Percentiles rank a stretch among this genome's conserved stretches.
These are phyloP conservation scores for Blastobasis lacticolella DNA, from an alignment of 2,888 invertebrate genomes.

Conservation along the genomic window DNA sequence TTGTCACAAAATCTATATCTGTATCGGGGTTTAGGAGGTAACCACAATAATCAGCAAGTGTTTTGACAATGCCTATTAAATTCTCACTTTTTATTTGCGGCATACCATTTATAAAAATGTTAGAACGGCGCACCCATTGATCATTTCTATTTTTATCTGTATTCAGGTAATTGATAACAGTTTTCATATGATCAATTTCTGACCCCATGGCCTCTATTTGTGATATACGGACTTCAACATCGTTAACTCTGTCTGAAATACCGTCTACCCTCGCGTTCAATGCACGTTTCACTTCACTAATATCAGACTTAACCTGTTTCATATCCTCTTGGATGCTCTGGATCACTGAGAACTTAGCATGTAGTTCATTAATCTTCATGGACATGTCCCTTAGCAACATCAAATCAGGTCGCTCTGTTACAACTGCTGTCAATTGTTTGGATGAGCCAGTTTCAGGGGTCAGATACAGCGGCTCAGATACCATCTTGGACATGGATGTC, in stretches of 20 bases:
- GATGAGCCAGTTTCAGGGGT: too few species aligned
- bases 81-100: conserved; percentile 8
- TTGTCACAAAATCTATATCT: conserved; percentile 8
- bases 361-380: too few species aligned
- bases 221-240: background rate
- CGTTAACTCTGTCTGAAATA: background rate
- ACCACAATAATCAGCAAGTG: conserved; percentile 1
- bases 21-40: background rate
- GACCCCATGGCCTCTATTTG: background rate
- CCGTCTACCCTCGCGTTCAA: background rate
- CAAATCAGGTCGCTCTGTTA: too few species aligned
- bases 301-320: background rate
- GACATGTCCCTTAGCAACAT: too few species aligned
- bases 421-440: too few species aligned
- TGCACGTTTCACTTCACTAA: background rate
- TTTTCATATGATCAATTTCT: background rate
- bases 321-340: background rate
- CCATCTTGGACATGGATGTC: too few species aligned
- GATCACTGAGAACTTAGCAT: background rate
- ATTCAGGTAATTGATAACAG: background rate
- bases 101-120: conserved; percentile 7
- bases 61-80: conserved; percentile 3
- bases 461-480: too few species aligned
- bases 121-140: conserved; percentile 7
- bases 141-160: background rate